phyloP scores from a whole-genome alignment of 2,888 invertebrate species.

The Oithona nana region DNA sequence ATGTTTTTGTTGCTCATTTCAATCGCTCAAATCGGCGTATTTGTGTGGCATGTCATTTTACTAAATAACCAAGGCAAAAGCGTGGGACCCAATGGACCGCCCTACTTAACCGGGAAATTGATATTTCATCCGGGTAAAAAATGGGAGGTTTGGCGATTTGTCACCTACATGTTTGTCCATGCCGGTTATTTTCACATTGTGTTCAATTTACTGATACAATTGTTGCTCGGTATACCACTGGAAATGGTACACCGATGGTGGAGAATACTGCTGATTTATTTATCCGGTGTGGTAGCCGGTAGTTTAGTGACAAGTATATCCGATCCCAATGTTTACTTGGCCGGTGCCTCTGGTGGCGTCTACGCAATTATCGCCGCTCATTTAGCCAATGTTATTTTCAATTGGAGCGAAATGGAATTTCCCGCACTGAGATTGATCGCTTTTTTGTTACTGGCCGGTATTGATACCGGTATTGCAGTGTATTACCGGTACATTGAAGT shows the following conservation, averaged over 20 bases:
- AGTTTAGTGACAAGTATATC: constrained; percentile 47
- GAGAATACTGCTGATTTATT: constrained; percentile 64
- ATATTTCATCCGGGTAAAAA: constrained; percentile 73
- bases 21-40: constrained; percentile 49
- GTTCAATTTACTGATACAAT: constrained; percentile 74
- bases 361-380: constrained; percentile 86
- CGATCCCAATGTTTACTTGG: constrained; percentile 57
- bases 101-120: constrained; percentile 52
- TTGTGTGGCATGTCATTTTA: constrained; percentile 33
- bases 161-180: constrained; percentile 91
- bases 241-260: constrained; percentile 94
- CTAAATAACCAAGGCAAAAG: constrained; percentile 25
- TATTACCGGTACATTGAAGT: constrained; percentile 60
- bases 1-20: constrained; percentile 82
- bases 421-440: constrained; percentile 63
- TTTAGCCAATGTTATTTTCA: constrained; percentile 43
- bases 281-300: constrained; percentile 65
- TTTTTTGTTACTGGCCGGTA: constrained; percentile 55
- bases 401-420: constrained; percentile 93
- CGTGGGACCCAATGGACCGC: constrained; percentile 34
- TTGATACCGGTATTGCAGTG: constrained; percentile 74
- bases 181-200: constrained; percentile 76
- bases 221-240: constrained; percentile 76
- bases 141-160: constrained; percentile 73
- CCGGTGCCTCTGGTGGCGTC: constrained; percentile 78